Percentiles rank a stretch among this genome's conserved stretches.
phyloP scores from a whole-genome alignment of 2,888 invertebrate genomes.

The Oxystoma pomonae region DNA sequence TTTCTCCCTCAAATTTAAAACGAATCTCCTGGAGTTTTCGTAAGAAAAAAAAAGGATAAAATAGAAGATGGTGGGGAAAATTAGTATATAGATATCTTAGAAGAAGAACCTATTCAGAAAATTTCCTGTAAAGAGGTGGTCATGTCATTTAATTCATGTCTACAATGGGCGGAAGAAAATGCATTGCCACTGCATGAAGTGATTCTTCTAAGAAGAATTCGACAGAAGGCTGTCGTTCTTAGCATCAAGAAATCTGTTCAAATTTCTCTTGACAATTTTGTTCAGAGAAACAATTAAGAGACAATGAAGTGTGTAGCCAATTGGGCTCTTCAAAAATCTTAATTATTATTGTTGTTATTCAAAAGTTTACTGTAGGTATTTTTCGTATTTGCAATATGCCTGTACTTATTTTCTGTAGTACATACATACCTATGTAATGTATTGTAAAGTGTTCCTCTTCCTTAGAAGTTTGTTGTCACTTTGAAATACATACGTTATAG shows the following conservation, averaged over 20 bases:
- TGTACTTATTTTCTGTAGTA: not conserved
- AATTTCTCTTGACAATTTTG: not conserved
- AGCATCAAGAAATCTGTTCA: conserved; percentile 2
- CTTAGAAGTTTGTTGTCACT: conserved; percentile 4
- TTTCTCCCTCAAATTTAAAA: too few species aligned
- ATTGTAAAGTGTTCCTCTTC: not conserved
- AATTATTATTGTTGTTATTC: not conserved
- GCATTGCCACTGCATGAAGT: conserved; percentile 8
- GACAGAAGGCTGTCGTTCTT: not conserved
- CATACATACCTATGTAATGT: not conserved
- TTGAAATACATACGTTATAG: not conserved
- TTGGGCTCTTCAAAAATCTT: not conserved
- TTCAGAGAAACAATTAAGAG: conserved; percentile 6
- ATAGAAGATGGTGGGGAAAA: conserved; percentile 6
- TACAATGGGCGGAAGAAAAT: conserved; percentile 9
- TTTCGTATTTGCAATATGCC: conserved; percentile 2
- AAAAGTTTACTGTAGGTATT: conserved; percentile 1
- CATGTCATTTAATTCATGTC: conserved; percentile 7
- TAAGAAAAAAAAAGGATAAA: too few species aligned
- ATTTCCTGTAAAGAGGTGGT: conserved; percentile 4
- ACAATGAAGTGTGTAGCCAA: not conserved
- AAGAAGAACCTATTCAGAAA: conserved; percentile 9
- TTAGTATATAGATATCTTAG: conserved; percentile 6
- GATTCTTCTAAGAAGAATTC: conserved; percentile 7
- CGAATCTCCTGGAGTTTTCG: too few species aligned